Conservation (phyloP, 2,113 vertebrate genomes). For the Coracopsis vasa region DNA sequence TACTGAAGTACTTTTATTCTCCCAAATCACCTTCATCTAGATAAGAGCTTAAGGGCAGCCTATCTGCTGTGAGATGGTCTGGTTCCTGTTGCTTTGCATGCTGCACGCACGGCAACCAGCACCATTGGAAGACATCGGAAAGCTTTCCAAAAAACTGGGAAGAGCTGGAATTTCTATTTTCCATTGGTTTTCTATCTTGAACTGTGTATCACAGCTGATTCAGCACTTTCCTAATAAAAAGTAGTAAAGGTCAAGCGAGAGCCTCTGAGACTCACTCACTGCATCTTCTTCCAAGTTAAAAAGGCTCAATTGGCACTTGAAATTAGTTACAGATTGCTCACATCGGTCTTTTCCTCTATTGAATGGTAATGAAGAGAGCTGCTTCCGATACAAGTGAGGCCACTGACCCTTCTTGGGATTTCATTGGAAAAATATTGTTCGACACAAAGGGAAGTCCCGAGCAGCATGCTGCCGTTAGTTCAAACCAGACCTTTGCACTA, state of each 20-base stretch:
- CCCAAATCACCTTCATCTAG: not conserved
- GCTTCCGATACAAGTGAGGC: constrained; percentile 24
- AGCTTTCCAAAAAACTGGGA: not conserved
- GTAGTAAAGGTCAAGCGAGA: not conserved
- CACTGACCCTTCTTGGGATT: not conserved
- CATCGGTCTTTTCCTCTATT: not conserved
- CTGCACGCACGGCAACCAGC: fast-evolving
- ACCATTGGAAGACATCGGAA: fast-evolving
- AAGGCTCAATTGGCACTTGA: not conserved
- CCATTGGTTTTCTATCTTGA: not conserved
- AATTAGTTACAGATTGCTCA: constrained; percentile 35
- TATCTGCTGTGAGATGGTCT: not conserved
- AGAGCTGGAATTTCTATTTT: not conserved
- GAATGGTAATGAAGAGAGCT: constrained; percentile 16
- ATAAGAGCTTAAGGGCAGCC: not conserved
- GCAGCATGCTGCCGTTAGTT: fast-evolving
- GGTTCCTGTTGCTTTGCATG: not conserved
- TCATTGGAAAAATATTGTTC: not conserved
- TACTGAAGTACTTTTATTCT: not conserved
- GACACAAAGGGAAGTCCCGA: not conserved
- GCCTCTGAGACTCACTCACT: not conserved
- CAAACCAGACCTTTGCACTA: not conserved
- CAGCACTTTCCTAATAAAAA: not conserved
- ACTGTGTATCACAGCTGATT: not conserved
- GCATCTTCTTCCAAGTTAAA: not conserved